Evolutionary conservation across 2,113 vertebrate species (phyloP).

Genomic region (Talpa occidentalis): DNA sequence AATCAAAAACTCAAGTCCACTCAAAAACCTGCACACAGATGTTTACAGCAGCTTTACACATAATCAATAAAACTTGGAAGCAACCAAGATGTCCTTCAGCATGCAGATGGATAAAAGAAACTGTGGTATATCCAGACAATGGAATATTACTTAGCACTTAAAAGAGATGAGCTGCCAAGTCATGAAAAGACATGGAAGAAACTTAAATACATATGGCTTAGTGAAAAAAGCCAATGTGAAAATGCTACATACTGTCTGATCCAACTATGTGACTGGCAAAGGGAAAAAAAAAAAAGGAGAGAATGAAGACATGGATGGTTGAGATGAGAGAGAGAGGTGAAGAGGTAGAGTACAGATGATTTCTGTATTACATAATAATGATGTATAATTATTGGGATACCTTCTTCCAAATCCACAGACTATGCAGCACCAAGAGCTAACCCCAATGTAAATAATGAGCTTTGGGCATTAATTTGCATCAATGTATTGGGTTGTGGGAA

Average conservation of each 20-base stretch:
- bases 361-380: neutral
- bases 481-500: neutral
- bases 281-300: neutral
- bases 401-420: neutral
- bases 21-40: neutral
- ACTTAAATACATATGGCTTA: neutral
- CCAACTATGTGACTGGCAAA: neutral
- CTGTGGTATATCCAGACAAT: neutral
- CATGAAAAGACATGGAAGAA: neutral
- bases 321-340: neutral
- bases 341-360: neutral
- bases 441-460: neutral
- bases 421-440: neutral
- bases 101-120: neutral
- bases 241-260: neutral
- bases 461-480: neutral
- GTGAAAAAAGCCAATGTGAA: neutral
- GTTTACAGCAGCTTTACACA: neutral
- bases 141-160: too few species aligned
- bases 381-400: neutral
- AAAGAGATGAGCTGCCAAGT: too few species aligned
- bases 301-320: neutral
- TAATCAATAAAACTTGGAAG: neutral
- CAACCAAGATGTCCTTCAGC: neutral
- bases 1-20: neutral